These are phyloP conservation scores for Pelagia noctiluca DNA, from an alignment of 30 jellyfish, hydroid and myxozoan species.

Conservation along the genomic window DNA sequence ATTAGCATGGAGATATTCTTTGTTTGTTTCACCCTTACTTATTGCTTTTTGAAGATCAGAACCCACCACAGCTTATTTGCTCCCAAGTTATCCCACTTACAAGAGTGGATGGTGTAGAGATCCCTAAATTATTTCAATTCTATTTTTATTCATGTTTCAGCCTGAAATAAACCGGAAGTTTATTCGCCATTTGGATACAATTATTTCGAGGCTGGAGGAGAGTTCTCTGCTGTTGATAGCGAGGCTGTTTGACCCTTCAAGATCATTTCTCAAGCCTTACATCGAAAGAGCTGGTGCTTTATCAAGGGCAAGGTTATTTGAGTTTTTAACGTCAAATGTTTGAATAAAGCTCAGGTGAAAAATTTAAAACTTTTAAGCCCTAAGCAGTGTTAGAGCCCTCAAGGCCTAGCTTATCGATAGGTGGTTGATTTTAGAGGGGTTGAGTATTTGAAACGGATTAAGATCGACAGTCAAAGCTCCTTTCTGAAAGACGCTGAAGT, in stretches of 20 bases:
- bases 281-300: slow-evolving; percentile 74
- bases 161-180: slow-evolving; percentile 73
- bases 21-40: not conserved
- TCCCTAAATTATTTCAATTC: no score
- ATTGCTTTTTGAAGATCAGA: not conserved
- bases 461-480: no score
- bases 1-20: not conserved
- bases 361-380: not conserved
- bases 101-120: no score
- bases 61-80: not conserved
- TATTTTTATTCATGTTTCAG: slow-evolving; percentile 21
- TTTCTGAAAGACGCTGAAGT: no score
- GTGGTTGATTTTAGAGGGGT: no score
- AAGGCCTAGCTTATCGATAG: no score
- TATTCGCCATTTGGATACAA: slow-evolving; percentile 44
- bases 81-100: no score
- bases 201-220: slow-evolving; percentile 61
- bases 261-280: slow-evolving; percentile 80
- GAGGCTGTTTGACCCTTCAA: slow-evolving; percentile 88
- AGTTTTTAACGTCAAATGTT: slow-evolving; percentile 12
- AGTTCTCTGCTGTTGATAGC: slow-evolving; percentile 69
- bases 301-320: not conserved
- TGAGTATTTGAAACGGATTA: no score
- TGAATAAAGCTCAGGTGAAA: not conserved
- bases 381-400: not conserved